A percentile compares a stretch with the other conserved stretches of the same genome.
phyloP scores from a whole-genome alignment of 1,140 invertebrate species.

The Drosophila sproati region DNA sequence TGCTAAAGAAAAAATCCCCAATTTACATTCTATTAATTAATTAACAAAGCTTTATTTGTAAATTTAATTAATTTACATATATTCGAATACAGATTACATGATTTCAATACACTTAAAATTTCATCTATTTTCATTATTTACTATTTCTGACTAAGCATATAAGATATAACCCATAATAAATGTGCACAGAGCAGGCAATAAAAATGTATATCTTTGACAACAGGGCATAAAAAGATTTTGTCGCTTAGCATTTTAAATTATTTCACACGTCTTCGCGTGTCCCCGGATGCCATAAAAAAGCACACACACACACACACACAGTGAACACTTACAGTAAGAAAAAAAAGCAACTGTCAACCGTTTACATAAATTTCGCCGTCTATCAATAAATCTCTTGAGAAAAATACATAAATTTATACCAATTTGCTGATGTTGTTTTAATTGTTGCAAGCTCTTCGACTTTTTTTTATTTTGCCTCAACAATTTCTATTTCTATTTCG shows the following conservation, averaged over 20 bases:
- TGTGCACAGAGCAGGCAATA: not conserved
- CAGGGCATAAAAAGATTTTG: conserved; percentile 18
- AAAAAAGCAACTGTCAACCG: conserved; percentile 53
- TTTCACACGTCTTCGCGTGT: conserved; percentile 63
- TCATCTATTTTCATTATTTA: too few relatives aligned
- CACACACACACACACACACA: too few relatives aligned
- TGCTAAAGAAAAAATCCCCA: too few relatives aligned
- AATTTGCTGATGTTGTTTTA: conserved; percentile 38
- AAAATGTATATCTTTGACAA: too few relatives aligned
- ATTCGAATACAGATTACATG: too few relatives aligned
- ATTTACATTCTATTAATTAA: too few relatives aligned
- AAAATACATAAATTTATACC: conserved; percentile 64
- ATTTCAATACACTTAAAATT: too few relatives aligned
- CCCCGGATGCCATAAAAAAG: conserved; percentile 24
- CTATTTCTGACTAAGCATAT: not conserved
- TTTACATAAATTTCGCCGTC: conserved; percentile 73
- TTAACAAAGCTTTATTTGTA: too few relatives aligned
- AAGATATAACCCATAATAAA: conserved; percentile 16
- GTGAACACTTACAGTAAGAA: not conserved
- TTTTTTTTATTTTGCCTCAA: conserved; percentile 7
- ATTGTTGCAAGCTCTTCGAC: not conserved
- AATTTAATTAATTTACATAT: too few relatives aligned
- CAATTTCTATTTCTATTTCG: conserved; percentile 33
- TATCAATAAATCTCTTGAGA: conserved; percentile 72
- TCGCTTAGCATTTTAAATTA: conserved; percentile 32